Evolutionary conservation across 2,888 invertebrate genomes (phyloP).

Genomic region (Drosophila pegasa): DNA sequence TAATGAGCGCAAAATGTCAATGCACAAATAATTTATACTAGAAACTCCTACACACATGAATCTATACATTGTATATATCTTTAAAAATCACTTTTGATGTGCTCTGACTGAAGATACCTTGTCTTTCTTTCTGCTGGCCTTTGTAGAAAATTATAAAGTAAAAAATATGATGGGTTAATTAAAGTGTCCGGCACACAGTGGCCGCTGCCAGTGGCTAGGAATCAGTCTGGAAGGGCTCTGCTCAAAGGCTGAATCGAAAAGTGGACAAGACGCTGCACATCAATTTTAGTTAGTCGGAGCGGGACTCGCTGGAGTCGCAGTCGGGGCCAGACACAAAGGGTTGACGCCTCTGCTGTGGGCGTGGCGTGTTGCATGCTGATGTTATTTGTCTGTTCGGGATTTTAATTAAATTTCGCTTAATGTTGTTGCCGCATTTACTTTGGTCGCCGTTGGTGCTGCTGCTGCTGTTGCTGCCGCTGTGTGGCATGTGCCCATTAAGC

Average conservation of each 20-base stretch:
- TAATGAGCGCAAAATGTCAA: constrained; percentile 28
- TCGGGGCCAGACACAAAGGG: neutral
- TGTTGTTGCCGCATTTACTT: constrained; percentile 47
- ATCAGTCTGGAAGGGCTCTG: neutral
- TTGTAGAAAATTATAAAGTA: neutral
- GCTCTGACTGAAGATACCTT: neutral
- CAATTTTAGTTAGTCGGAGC: constrained; percentile 6
- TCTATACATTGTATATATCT: neutral
- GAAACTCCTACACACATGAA: no score
- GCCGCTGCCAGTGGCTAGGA: neutral
- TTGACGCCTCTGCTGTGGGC: neutral
- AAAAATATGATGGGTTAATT: constrained; percentile 5
- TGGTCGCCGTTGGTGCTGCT: constrained; percentile 20
- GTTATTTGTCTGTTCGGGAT: constrained; percentile 31
- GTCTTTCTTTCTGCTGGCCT: neutral
- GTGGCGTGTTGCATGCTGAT: constrained; percentile 14
- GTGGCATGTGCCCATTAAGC: constrained; percentile 66
- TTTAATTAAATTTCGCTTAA: constrained; percentile 74
- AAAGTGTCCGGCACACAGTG: neutral
- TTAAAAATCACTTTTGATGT: constrained; percentile 5
- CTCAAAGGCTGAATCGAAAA: constrained; percentile 2
- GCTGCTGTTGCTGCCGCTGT: constrained; percentile 9
- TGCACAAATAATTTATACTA: constrained; percentile 32
- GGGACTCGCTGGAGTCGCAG: constrained; percentile 1
- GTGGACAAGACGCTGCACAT: neutral